Conservation (phyloP, 2,113 vertebrate genomes). For the Rissa tridactyla region DNA sequence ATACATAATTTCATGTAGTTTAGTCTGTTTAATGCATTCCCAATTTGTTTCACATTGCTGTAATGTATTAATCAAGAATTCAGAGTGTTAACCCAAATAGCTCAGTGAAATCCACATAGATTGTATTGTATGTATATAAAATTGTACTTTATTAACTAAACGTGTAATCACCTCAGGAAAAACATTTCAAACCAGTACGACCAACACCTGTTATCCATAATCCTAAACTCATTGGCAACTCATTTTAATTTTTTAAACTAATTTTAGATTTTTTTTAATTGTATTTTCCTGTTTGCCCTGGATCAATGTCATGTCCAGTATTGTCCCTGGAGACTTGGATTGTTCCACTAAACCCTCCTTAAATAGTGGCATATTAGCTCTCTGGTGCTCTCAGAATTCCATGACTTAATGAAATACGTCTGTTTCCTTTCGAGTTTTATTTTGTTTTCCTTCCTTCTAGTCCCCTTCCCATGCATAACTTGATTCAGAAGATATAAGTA, state of each 20-base stretch:
- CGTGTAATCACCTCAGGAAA: not conserved
- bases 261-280: not conserved
- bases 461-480: not conserved
- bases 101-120: not conserved
- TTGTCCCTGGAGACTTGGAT: not conserved
- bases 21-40: not conserved
- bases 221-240: not conserved
- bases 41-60: not conserved
- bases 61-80: conserved; percentile 2
- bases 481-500: not conserved
- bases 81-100: not conserved
- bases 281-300: not conserved
- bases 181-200: not conserved
- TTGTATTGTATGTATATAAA: not conserved
- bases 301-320: not conserved
- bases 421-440: not conserved
- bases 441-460: not conserved
- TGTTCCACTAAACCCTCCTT: not conserved
- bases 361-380: not conserved
- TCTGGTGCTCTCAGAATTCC: not conserved
- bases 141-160: not conserved
- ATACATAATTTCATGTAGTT: not conserved
- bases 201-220: not conserved
- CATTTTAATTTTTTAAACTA: not conserved
- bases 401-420: not conserved